Conservation (phyloP, 2,797 vertebrate species). For the Hippocampus kuda region DNA sequence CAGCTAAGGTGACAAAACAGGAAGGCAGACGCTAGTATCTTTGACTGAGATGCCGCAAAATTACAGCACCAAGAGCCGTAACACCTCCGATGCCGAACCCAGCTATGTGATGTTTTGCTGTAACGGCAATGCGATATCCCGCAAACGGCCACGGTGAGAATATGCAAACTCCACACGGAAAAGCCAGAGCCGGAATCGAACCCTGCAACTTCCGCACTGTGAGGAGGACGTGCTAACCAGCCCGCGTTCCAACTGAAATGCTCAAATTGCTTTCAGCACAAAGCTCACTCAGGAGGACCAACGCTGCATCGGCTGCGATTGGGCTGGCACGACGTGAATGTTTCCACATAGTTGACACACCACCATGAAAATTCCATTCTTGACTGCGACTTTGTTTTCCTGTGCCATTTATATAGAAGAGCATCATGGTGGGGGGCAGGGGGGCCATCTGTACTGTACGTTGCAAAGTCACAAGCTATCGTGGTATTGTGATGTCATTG, state of each 20-base stretch:
- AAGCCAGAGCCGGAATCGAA: no score
- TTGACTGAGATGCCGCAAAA: not conserved
- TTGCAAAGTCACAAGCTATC: slow-evolving; percentile 49
- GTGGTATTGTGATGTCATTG: slow-evolving; percentile 57
- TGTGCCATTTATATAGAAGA: slow-evolving; percentile 9
- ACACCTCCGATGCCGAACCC: not conserved
- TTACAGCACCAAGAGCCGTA: not conserved
- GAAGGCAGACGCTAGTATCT: not conserved
- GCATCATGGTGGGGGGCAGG: slow-evolving; percentile 42
- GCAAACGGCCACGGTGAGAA: not conserved
- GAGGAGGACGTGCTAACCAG: no score
- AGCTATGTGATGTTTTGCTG: not conserved
- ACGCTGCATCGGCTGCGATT: no score
- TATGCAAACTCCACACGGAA: no score
- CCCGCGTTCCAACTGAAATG: not conserved
- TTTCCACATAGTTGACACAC: not conserved
- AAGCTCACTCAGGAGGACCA: no score
- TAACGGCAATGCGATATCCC: not conserved
- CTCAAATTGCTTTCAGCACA: not conserved
- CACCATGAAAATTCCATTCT: not conserved
- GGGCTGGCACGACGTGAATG: no score
- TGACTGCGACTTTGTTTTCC: not conserved
- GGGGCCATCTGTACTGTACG: slow-evolving; percentile 49
- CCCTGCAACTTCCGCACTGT: no score
- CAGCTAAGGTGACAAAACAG: slow-evolving; percentile 32